Evolutionary conservation across 2,113 vertebrate species (phyloP).

Genomic region (Cyprinodon tularosa): DNA sequence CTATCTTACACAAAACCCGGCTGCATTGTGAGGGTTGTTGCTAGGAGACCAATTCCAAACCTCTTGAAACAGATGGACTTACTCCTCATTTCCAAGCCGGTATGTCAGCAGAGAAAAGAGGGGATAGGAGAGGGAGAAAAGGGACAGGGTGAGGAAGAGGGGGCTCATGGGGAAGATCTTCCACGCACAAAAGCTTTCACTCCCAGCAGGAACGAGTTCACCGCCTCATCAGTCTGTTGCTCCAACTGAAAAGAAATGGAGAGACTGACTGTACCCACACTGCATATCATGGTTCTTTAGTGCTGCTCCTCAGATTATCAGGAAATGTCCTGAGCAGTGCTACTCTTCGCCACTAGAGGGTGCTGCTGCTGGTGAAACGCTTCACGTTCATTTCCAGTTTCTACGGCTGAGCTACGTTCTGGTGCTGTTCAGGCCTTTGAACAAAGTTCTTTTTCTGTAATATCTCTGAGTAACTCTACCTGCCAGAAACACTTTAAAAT

Average conservation of each 20-base stretch:
- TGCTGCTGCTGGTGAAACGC: too few relatives aligned
- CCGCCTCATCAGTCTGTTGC: slow-evolving; percentile 39
- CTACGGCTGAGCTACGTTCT: too few relatives aligned
- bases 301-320: slow-evolving; percentile 9
- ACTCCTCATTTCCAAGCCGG: slow-evolving; percentile 68
- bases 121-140: slow-evolving; percentile 31
- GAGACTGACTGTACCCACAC: not conserved
- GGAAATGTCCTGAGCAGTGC: too few relatives aligned
- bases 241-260: slow-evolving; percentile 6
- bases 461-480: too few relatives aligned
- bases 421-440: too few relatives aligned
- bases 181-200: slow-evolving; percentile 50
- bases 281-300: not conserved
- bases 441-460: too few relatives aligned
- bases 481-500: too few relatives aligned
- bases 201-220: slow-evolving; percentile 40
- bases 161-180: slow-evolving; percentile 31
- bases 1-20: slow-evolving; percentile 65
- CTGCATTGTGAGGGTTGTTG: slow-evolving; percentile 76
- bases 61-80: slow-evolving; percentile 76
- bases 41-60: slow-evolving; percentile 81
- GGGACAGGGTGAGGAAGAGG: slow-evolving; percentile 11
- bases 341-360: slow-evolving; percentile 16
- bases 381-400: too few relatives aligned
- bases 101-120: slow-evolving; percentile 48